These are phyloP conservation scores for Timema cristinae DNA, from an alignment of 2,888 invertebrate genomes.

Conservation along the genomic window DNA sequence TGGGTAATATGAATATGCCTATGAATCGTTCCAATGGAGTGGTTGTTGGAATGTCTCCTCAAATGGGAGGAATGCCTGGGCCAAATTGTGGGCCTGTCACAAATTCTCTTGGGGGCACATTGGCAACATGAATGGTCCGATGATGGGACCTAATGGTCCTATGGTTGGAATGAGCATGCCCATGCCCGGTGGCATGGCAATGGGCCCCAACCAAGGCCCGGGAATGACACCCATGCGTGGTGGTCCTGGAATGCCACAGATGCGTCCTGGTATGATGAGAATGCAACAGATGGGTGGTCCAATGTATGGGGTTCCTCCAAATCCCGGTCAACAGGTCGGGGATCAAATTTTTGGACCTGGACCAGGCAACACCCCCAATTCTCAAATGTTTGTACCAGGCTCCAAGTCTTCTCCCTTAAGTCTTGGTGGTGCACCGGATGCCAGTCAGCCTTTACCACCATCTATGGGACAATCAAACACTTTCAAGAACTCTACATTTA, in stretches of 20 bases:
- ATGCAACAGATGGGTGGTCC: conserved; percentile 33
- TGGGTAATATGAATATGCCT: conserved; percentile 51
- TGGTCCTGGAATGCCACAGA: conserved; percentile 23
- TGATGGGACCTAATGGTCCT: conserved; percentile 53
- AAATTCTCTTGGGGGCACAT: conserved; percentile 35
- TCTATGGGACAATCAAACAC: conserved; percentile 69
- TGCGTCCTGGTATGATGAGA: conserved; percentile 39
- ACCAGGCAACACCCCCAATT: conserved; percentile 44
- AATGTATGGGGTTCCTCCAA: conserved; percentile 28
- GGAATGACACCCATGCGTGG: conserved; percentile 41
- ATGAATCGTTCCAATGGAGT: conserved; percentile 46
- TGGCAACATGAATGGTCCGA: conserved; percentile 45
- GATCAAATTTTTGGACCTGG: conserved; percentile 36
- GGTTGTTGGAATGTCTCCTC: conserved; percentile 40
- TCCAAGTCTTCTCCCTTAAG: conserved; percentile 56
- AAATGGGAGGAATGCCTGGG: conserved; percentile 37
- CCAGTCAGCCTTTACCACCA: conserved; percentile 71
- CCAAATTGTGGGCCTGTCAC: conserved; percentile 41
- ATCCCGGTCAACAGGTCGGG: conserved; percentile 28
- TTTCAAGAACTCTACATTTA: conserved; percentile 71
- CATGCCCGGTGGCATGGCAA: conserved; percentile 36
- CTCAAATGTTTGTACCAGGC: conserved; percentile 57
- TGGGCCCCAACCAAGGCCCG: conserved; percentile 42
- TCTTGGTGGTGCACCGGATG: conserved; percentile 54
- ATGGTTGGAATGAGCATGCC: conserved; percentile 46